Conservation (phyloP, 2,797 vertebrate genomes). For the Heliangelus exortis region DNA sequence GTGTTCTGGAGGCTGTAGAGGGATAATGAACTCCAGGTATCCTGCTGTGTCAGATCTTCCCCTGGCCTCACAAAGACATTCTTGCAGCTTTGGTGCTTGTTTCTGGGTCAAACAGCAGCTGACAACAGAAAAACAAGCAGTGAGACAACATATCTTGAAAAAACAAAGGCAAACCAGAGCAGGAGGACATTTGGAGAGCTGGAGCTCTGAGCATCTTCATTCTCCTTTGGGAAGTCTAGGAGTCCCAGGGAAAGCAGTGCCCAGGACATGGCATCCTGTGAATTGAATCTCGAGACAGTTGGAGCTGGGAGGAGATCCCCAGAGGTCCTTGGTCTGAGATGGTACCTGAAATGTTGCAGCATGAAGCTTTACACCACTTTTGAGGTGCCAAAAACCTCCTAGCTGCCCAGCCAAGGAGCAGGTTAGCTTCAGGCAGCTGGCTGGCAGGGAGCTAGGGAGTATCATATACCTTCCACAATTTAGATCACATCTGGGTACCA, state of each 20-base stretch:
- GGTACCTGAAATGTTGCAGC: neutral
- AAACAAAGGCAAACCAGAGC: neutral
- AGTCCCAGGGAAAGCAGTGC: fast-evolving
- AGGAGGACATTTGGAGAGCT: neutral
- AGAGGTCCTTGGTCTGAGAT: neutral
- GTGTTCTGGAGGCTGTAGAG: neutral
- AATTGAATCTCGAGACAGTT: neutral
- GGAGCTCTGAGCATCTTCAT: neutral
- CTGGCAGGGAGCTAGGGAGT: neutral
- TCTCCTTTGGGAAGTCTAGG: fast-evolving
- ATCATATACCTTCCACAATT: neutral
- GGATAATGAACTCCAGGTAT: neutral
- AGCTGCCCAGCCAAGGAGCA: neutral
- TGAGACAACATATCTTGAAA: neutral
- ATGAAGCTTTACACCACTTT: neutral
- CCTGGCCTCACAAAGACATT: neutral
- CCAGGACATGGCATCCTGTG: neutral
- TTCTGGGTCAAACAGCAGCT: neutral
- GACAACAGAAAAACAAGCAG: neutral
- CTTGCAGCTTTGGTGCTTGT: neutral
- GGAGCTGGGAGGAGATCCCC: neutral
- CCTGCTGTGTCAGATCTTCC: neutral
- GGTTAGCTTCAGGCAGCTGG: neutral
- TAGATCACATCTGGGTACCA: neutral
- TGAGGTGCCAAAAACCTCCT: neutral